These are phyloP conservation scores for Malurus melanocephalus DNA, from an alignment of 2,113 vertebrate genomes.

Conservation along the genomic window DNA sequence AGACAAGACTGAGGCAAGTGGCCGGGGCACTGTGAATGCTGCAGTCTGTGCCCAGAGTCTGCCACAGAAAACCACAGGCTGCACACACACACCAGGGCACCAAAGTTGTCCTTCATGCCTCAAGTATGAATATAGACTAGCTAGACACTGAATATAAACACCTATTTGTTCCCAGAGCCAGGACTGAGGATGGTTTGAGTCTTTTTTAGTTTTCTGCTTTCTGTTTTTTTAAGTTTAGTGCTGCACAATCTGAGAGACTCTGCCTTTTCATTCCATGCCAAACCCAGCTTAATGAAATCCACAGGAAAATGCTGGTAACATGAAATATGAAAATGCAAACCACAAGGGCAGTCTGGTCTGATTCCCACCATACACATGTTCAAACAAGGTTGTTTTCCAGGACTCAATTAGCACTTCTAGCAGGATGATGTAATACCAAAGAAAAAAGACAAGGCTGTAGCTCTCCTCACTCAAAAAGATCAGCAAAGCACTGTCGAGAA, in stretches of 20 bases:
- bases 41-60: background rate
- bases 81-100: background rate
- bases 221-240: background rate
- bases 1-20: fast-evolving
- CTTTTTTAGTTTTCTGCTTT: background rate
- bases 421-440: background rate
- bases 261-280: slow-evolving; percentile 45
- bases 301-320: slow-evolving; percentile 52
- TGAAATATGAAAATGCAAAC: slow-evolving; percentile 44
- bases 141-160: background rate
- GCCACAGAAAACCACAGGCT: fast-evolving
- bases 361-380: slow-evolving; percentile 44
- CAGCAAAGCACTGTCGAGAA: background rate
- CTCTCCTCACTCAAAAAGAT: background rate
- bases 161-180: background rate
- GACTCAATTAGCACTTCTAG: slow-evolving; percentile 9
- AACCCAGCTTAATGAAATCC: slow-evolving; percentile 36
- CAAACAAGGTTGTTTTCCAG: slow-evolving; percentile 39
- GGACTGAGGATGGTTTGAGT: background rate
- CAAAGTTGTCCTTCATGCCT: fast-evolving
- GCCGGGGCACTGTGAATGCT: fast-evolving
- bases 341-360: slow-evolving; percentile 30
- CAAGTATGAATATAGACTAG: fast-evolving
- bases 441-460: background rate
- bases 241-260: background rate